Conservation (phyloP, 2,797 vertebrate species). For the Onychomys leucogaster region DNA sequence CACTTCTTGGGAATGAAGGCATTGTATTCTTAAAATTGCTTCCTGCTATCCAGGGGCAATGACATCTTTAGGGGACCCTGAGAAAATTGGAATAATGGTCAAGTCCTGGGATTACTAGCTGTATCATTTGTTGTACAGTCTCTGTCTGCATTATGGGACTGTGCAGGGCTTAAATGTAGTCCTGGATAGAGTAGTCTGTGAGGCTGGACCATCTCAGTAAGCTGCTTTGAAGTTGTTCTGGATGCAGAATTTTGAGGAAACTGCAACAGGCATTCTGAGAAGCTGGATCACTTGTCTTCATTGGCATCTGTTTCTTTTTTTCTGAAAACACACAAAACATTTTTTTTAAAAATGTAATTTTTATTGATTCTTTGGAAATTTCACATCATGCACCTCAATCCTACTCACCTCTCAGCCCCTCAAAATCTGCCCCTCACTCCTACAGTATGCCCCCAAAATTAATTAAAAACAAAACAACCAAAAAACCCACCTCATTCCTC, state of each 20-base stretch:
- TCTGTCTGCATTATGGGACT: neutral
- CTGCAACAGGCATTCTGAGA: too few species aligned
- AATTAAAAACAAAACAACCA: neutral
- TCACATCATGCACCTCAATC: too few species aligned
- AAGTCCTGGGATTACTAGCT: neutral
- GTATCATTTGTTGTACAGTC: neutral
- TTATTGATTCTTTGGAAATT: too few species aligned
- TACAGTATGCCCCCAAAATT: neutral
- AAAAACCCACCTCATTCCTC: too few species aligned
- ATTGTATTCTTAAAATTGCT: neutral
- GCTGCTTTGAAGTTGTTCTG: too few species aligned
- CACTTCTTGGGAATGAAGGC: neutral
- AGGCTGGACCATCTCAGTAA: neutral
- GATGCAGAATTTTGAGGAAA: too few species aligned
- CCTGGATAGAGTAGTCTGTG: neutral
- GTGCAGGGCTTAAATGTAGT: neutral
- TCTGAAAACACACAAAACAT: too few species aligned
- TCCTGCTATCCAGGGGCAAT: neutral
- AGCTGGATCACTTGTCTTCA: too few species aligned
- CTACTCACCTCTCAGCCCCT: neutral
- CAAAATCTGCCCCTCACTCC: neutral
- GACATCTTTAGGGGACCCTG: neutral
- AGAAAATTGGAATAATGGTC: neutral
- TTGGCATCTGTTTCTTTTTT: too few species aligned
- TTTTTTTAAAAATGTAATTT: too few species aligned